These are phyloP conservation scores for Rhineura floridana DNA, from an alignment of 2,113 vertebrate species.

Conservation along the genomic window DNA sequence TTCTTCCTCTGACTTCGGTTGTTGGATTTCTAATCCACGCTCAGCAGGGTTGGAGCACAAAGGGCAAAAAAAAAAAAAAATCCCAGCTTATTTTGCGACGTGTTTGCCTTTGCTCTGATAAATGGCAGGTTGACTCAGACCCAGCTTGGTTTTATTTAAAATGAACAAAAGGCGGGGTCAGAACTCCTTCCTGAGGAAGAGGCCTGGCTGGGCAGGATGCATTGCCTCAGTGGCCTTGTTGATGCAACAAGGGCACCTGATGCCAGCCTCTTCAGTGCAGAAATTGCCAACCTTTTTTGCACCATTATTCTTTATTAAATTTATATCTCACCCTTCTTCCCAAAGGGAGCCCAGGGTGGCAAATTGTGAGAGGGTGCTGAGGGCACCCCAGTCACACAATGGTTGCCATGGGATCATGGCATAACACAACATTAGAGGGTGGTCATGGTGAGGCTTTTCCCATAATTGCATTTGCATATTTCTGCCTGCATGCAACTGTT, in stretches of 20 bases:
- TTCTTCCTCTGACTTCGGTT: neutral
- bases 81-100: fast-evolving
- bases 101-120: neutral
- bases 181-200: neutral
- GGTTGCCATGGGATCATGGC: too few relatives aligned
- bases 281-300: neutral
- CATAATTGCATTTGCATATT: too few relatives aligned
- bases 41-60: neutral
- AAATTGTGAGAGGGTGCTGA: too few relatives aligned
- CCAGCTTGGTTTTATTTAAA: neutral
- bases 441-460: too few relatives aligned
- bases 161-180: neutral
- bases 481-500: too few relatives aligned
- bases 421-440: too few relatives aligned
- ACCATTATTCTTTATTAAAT: too few relatives aligned
- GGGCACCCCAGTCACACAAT: too few relatives aligned
- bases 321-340: too few relatives aligned
- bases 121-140: neutral
- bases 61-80: neutral
- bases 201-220: neutral
- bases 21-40: neutral
- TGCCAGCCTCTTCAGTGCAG: neutral
- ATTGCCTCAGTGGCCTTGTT: neutral
- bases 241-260: neutral
- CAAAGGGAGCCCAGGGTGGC: too few relatives aligned